A percentile compares a stretch with the other conserved stretches of the same genome.
Evolutionary conservation across 2,888 invertebrate genomes (phyloP).

Genomic region (Ormyrus thymus): DNA sequence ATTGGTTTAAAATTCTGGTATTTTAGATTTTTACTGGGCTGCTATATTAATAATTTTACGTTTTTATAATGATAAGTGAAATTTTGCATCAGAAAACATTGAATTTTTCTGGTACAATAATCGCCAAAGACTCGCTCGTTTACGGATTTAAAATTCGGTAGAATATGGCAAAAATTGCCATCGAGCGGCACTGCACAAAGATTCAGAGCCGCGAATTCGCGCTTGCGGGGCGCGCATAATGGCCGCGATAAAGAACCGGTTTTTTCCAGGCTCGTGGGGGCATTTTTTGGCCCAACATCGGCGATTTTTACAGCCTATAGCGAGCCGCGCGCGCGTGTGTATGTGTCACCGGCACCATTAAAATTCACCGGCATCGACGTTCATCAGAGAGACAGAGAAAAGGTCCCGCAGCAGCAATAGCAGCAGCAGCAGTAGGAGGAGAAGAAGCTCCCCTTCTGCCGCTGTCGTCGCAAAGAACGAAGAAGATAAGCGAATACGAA

Average conservation of each 20-base stretch:
- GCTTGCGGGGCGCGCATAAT: slow-evolving; percentile 52
- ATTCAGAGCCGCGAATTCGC: slow-evolving; percentile 41
- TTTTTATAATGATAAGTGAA: neutral
- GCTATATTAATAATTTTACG: neutral
- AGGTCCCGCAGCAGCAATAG: slow-evolving; percentile 36
- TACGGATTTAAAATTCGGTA: slow-evolving; percentile 15
- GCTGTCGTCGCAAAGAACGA: slow-evolving; percentile 3
- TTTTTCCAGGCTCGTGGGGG: slow-evolving; percentile 31
- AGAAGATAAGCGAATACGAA: slow-evolving; percentile 1
- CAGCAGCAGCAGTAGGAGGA: slow-evolving; percentile 8
- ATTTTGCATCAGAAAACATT: slow-evolving; percentile 2
- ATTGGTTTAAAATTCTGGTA: no score
- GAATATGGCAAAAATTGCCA: slow-evolving; percentile 46
- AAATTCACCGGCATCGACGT: slow-evolving; percentile 57
- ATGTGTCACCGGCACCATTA: slow-evolving; percentile 54
- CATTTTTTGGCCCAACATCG: slow-evolving; percentile 51
- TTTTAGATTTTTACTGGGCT: neutral
- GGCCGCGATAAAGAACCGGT: slow-evolving; percentile 57
- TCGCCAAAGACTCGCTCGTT: neutral
- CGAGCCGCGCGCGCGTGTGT: slow-evolving; percentile 6
- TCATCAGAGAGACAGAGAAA: slow-evolving; percentile 51
- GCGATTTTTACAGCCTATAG: slow-evolving; percentile 51
- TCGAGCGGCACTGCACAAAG: neutral
- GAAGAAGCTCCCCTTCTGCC: slow-evolving; percentile 18
- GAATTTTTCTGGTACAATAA: neutral